Evolutionary conservation across 1,140 invertebrate species (phyloP), one percentile per base, ranked within the genome.

Genomic region (Drosophila yakuba): DNA sequence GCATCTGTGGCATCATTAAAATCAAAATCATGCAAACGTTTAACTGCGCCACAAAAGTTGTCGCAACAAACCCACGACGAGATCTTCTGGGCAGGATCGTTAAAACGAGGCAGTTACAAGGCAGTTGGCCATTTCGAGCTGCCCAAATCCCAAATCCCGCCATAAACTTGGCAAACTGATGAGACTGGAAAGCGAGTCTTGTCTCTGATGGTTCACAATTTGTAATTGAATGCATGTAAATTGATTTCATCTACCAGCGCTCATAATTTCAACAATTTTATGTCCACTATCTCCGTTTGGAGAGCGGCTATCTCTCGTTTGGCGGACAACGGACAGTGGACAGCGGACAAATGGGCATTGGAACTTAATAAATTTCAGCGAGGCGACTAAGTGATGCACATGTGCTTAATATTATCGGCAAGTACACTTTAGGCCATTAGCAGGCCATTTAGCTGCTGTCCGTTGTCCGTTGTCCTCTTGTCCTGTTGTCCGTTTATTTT

Each of bases 341-440:
- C 32, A 32, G 32, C 32, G 58, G 36, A 62, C 69, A 80, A 80
- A 83, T 64, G 78, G 55, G 54, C 60, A 45, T 69, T 67, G 64
- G 74, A 63, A 69, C 78, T 68, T 69, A 61, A 83, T 83, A 81
- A 76, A 77, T 76, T 73, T 45, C 36, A 28, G n/a, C 17, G 45
- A 38, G 20, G 35, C 14, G 35, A 14, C 61, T 78, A 74, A 82
- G 78, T 86, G 78, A 86, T 72, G 82, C 60, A 52, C 60, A 68
- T 78, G 80, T 75, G 78, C 71, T 86, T 81, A 90, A 90, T 90
- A 86, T 90, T 90, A 91, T 90, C 88, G 55, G 60, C 82, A 90
- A 91, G 78, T 91, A 90, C 88, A 90, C 86, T 86, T 90, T 86
- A 75, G 82, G 75, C 86, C 88, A 90, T 90, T 90, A 90, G 88